Evolutionary conservation across 1,140 invertebrate species (phyloP).

Genomic region (Armadillidium nasatum): DNA sequence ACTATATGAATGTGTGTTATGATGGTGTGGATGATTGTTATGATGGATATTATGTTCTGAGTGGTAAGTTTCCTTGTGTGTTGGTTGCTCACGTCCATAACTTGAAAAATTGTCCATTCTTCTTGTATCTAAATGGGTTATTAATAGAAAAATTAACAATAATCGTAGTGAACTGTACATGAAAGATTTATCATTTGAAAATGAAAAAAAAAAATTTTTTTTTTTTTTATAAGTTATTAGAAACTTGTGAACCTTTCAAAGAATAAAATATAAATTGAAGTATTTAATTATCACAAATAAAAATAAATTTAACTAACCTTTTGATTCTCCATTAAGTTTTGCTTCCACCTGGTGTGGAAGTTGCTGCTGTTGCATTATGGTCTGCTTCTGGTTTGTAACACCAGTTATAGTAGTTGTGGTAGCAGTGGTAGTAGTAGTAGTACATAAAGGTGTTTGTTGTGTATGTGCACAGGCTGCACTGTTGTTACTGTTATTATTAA

Average conservation of each 20-base stretch:
- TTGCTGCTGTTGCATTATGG: background rate
- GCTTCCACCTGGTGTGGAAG: background rate
- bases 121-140: background rate
- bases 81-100: background rate
- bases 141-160: background rate
- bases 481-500: too few species aligned
- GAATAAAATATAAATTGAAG: too few species aligned
- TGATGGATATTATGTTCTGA: slow-evolving; percentile 31
- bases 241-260: too few species aligned
- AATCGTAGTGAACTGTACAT: too few species aligned
- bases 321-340: slow-evolving; percentile 9
- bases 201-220: too few species aligned
- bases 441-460: background rate
- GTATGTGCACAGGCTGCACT: background rate
- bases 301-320: too few species aligned
- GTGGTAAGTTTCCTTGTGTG: slow-evolving; percentile 14
- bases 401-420: too few species aligned
- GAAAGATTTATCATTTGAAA: too few species aligned
- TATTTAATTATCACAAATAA: too few species aligned
- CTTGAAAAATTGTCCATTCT: background rate
- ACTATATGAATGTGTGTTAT: slow-evolving; percentile 23
- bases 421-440: background rate
- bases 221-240: too few species aligned
- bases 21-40: slow-evolving; percentile 27
- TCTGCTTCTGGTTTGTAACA: too few species aligned